A percentile compares a stretch with the other conserved stretches of the same genome.
Conservation (phyloP, 2,888 invertebrate genomes). For the Platycheirus albimanus region DNA sequence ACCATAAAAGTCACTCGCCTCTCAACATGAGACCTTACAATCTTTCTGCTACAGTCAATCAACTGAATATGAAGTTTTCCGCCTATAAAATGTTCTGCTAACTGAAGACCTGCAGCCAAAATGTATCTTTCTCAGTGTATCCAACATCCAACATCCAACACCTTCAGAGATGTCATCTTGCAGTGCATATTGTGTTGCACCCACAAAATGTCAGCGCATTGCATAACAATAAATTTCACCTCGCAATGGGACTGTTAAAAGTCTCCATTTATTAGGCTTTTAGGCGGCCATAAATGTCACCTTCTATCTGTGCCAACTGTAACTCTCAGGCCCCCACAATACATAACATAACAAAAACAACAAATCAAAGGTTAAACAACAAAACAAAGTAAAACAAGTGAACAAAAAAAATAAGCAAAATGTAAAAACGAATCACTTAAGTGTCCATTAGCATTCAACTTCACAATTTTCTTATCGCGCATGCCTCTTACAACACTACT, state of each 20-base stretch:
- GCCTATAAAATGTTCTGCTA: slow-evolving; percentile 31
- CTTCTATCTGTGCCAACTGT: slow-evolving; percentile 51
- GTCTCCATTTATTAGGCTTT: slow-evolving; percentile 71
- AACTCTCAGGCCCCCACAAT: slow-evolving; percentile 59
- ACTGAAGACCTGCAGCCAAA: slow-evolving; percentile 11
- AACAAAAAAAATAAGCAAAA: slow-evolving; percentile 17
- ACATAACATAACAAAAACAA: not conserved
- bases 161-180: slow-evolving; percentile 46
- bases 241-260: slow-evolving; percentile 56
- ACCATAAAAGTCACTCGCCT: slow-evolving; percentile 36
- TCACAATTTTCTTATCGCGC: slow-evolving; percentile 69
- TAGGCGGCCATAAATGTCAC: slow-evolving; percentile 71
- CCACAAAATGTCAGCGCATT: slow-evolving; percentile 66
- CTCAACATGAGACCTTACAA: slow-evolving; percentile 31
- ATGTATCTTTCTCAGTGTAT: slow-evolving; percentile 4
- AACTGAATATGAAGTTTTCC: slow-evolving; percentile 35
- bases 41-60: not conserved
- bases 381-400: not conserved
- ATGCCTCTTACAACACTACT: slow-evolving; percentile 38
- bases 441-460: slow-evolving; percentile 71
- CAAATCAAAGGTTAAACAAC: slow-evolving; percentile 29
- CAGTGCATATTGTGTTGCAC: slow-evolving; percentile 22
- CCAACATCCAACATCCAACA: too few relatives aligned
- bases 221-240: slow-evolving; percentile 69
- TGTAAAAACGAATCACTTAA: slow-evolving; percentile 73